Conservation (phyloP, 2,113 vertebrate species). For the Sylvilagus bachmani region DNA sequence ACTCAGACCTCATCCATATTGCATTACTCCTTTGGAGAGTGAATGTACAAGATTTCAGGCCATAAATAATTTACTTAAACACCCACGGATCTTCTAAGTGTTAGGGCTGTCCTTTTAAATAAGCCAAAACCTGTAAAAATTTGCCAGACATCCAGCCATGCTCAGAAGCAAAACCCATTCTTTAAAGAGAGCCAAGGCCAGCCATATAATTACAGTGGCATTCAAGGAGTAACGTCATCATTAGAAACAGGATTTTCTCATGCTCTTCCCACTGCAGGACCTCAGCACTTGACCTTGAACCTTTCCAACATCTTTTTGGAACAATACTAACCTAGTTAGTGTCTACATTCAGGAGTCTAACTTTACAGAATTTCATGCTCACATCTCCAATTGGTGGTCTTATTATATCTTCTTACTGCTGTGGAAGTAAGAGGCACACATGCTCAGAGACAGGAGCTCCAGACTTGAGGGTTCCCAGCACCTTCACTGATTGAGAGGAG, state of each 20-base stretch:
- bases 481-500: neutral
- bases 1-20: conserved; percentile 85
- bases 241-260: neutral
- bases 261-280: neutral
- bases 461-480: neutral
- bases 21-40: conserved; percentile 83
- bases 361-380: neutral
- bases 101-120: conserved; percentile 78
- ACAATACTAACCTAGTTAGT: neutral
- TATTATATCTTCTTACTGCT: neutral
- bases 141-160: conserved; percentile 27
- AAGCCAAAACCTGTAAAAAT: conserved; percentile 75
- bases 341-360: conserved; percentile 3
- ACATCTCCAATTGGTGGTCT: neutral
- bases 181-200: neutral
- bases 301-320: neutral
- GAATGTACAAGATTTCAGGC: conserved; percentile 81
- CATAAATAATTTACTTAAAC: conserved; percentile 87
- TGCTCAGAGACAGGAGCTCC: neutral
- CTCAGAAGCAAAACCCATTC: conserved; percentile 8
- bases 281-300: neutral
- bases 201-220: neutral
- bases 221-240: neutral
- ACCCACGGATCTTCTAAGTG: conserved; percentile 75
- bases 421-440: neutral